Evolutionary conservation across 1,140 invertebrate species (phyloP).

Genomic region (Pogonomyrmex barbatus): DNA sequence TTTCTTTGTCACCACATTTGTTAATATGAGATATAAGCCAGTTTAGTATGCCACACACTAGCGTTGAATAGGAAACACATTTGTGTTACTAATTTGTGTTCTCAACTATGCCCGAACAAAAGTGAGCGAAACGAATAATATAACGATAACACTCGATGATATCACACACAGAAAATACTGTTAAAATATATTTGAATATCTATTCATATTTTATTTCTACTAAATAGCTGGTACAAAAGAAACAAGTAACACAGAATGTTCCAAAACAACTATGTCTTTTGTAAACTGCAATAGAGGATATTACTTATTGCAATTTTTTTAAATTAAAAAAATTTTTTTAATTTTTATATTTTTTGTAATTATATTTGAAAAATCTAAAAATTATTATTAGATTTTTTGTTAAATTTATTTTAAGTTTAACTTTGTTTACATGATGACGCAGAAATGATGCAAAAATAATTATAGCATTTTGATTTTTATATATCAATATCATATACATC

Average conservation of each 20-base stretch:
- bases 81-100: slow-evolving; percentile 67
- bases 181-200: slow-evolving; percentile 15
- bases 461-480: neutral
- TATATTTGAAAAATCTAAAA: neutral
- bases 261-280: neutral
- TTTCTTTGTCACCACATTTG: slow-evolving; percentile 29
- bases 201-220: neutral
- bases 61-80: slow-evolving; percentile 60
- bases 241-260: neutral
- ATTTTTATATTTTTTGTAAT: neutral
- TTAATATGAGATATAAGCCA: slow-evolving; percentile 49
- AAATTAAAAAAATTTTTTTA: neutral
- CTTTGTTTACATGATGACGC: neutral
- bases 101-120: neutral
- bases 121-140: neutral
- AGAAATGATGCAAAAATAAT: neutral
- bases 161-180: neutral
- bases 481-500: neutral
- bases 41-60: slow-evolving; percentile 1
- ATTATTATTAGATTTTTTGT: neutral
- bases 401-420: neutral
- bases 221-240: neutral
- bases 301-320: neutral
- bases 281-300: neutral
- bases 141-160: neutral